A percentile compares a stretch with the other conserved stretches of the same genome.
Conservation (phyloP, 2,888 invertebrate species). For the Drosophila neonasuta region DNA sequence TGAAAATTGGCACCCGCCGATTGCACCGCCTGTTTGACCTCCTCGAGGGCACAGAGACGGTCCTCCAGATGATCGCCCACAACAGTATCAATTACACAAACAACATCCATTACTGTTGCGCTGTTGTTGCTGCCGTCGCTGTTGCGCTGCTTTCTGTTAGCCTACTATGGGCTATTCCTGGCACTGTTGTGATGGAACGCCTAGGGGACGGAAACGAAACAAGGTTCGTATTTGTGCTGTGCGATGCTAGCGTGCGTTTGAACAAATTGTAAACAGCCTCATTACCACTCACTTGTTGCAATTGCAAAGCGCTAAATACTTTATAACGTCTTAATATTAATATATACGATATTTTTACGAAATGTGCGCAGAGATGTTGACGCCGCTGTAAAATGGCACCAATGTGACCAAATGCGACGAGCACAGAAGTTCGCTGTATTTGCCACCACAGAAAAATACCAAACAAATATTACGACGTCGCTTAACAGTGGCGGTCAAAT, state of each 20-base stretch:
- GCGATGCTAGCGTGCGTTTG: slow-evolving; percentile 39
- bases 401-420: slow-evolving; percentile 34
- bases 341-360: slow-evolving; percentile 50
- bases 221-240: slow-evolving; percentile 21
- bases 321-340: slow-evolving; percentile 49
- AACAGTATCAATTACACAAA: slow-evolving; percentile 90
- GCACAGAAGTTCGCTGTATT: slow-evolving; percentile 11
- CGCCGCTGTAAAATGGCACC: slow-evolving; percentile 45
- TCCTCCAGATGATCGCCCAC: slow-evolving; percentile 88
- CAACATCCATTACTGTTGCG: slow-evolving; percentile 88
- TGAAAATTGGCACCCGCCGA: slow-evolving; percentile 91
- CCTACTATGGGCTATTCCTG: slow-evolving; percentile 57
- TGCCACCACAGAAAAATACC: not conserved
- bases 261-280: slow-evolving; percentile 45
- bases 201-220: slow-evolving; percentile 36
- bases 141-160: slow-evolving; percentile 21
- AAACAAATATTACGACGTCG: not conserved
- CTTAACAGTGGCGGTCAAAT: slow-evolving; percentile 6
- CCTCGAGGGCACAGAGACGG: slow-evolving; percentile 91
- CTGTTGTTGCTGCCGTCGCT: slow-evolving; percentile 18
- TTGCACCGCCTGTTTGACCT: slow-evolving; percentile 90
- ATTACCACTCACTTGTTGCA: slow-evolving; percentile 63
- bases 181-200: slow-evolving; percentile 41
- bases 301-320: slow-evolving; percentile 56
- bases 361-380: slow-evolving; percentile 60